Evolutionary conservation across 2,797 vertebrate species (phyloP).

Genomic region (Syngnathus acus): DNA sequence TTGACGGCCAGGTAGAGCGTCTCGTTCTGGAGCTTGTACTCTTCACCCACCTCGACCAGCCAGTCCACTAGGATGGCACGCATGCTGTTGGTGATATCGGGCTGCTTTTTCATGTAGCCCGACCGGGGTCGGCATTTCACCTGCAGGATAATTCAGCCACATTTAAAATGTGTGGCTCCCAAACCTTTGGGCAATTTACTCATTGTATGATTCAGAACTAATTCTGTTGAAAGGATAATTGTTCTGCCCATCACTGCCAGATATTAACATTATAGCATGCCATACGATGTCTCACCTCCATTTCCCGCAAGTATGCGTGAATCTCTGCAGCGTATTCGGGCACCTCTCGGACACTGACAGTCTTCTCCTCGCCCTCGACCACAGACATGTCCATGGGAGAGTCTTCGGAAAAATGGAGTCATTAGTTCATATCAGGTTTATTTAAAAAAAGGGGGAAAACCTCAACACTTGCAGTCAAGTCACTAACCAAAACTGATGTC

Average conservation of each 20-base stretch:
- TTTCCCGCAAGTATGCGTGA: constrained; percentile 82
- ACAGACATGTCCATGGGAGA: constrained; percentile 95
- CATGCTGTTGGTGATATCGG: constrained; percentile 97
- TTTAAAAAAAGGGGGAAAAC: not conserved
- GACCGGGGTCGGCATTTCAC: constrained; percentile 85
- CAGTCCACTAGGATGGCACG: constrained; percentile 96
- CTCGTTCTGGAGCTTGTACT: constrained; percentile 96
- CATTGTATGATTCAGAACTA: no score
- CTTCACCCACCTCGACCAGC: constrained; percentile 97
- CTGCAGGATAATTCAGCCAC: constrained; percentile 47
- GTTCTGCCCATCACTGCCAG: no score
- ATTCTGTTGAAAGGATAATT: no score
- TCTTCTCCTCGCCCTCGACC: constrained; percentile 76
- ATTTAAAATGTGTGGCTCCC: not conserved
- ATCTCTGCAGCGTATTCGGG: constrained; percentile 86
- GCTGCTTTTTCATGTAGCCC: constrained; percentile 96
- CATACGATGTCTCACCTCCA: constrained; percentile 76
- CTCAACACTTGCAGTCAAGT: no score
- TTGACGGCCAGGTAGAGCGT: constrained; percentile 94
- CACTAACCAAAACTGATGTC: constrained; percentile 81
- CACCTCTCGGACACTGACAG: constrained; percentile 70
- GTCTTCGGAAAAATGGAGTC: constrained; percentile 52
- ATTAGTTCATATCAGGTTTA: no score
- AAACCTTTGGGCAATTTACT: no score
- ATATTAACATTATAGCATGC: not conserved